Conservation (phyloP, 2,888 invertebrate species). For the Amblyteles armatorius region DNA sequence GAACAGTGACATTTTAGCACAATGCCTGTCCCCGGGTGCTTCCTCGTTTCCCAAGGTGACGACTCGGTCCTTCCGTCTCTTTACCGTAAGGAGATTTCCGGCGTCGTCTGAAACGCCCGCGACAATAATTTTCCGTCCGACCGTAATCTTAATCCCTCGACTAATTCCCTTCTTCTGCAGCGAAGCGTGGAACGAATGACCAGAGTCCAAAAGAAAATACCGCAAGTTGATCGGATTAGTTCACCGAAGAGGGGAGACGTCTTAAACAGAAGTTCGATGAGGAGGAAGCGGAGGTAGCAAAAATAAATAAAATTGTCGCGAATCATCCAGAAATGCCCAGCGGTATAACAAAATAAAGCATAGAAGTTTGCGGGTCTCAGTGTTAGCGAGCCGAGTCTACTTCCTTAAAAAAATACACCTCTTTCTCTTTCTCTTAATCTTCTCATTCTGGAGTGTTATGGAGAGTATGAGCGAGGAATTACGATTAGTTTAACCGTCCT, state of each 20-base stretch:
- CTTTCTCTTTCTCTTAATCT: constrained; percentile 55
- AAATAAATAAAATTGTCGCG: background rate
- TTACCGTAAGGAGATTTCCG: constrained; percentile 11
- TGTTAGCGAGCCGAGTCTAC: constrained; percentile 16
- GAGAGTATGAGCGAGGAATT: constrained; percentile 69
- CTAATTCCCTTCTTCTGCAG: background rate
- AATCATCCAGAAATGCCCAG: background rate
- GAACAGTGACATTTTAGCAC: constrained; percentile 9
- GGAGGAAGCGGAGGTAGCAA: background rate
- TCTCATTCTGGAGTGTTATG: constrained; percentile 36
- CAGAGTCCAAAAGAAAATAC: background rate
- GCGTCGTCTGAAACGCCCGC: background rate
- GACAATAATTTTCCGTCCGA: background rate
- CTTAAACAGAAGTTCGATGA: background rate
- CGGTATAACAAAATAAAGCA: background rate
- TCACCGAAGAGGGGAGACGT: background rate
- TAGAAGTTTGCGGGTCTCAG: background rate
- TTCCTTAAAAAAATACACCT: background rate
- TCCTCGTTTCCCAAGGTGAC: constrained; percentile 68
- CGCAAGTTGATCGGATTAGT: background rate
- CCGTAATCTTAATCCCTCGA: background rate
- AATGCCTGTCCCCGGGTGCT: constrained; percentile 36
- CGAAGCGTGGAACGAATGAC: background rate
- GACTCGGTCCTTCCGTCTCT: constrained; percentile 61
- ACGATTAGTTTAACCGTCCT: constrained; percentile 68